Evolutionary conservation across 2,113 vertebrate species (phyloP).

Genomic region (Esox niger): DNA sequence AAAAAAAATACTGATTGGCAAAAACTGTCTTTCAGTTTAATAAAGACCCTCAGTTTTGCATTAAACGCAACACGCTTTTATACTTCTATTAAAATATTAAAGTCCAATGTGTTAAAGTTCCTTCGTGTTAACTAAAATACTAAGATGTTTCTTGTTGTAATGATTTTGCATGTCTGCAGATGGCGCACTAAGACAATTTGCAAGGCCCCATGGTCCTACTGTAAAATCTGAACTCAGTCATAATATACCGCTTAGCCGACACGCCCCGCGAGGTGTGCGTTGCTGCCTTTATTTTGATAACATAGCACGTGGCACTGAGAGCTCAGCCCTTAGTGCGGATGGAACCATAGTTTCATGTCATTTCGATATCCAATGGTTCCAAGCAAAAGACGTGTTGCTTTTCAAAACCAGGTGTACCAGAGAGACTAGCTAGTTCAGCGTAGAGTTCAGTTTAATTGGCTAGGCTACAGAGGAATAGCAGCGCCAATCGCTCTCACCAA

Average conservation of each 20-base stretch:
- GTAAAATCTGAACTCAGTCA: conserved; percentile 56
- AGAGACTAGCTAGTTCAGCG: no score
- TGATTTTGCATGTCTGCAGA: conserved; percentile 47
- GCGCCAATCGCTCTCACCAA: background rate
- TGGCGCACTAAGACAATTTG: conserved; percentile 51
- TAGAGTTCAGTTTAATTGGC: no score
- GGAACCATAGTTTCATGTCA: conserved; percentile 33
- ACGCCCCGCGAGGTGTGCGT: conserved; percentile 45
- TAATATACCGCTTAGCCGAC: conserved; percentile 32
- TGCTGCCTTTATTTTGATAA: conserved; percentile 66
- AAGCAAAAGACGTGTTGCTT: background rate
- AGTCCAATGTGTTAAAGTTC: no score
- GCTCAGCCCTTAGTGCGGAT: conserved; percentile 28
- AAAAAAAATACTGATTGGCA: no score
- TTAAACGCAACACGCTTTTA: background rate
- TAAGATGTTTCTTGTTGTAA: background rate
- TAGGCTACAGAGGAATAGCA: no score
- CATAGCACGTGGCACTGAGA: conserved; percentile 65
- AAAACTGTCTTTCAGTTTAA: no score
- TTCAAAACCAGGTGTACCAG: background rate
- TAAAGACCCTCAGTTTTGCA: no score
- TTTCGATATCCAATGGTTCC: background rate
- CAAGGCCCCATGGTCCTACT: background rate
- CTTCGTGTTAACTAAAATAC: no score
- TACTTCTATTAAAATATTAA: no score